phyloP scores from a whole-genome alignment of 1,140 invertebrate genomes.

The Oedothorax gibbosus region DNA sequence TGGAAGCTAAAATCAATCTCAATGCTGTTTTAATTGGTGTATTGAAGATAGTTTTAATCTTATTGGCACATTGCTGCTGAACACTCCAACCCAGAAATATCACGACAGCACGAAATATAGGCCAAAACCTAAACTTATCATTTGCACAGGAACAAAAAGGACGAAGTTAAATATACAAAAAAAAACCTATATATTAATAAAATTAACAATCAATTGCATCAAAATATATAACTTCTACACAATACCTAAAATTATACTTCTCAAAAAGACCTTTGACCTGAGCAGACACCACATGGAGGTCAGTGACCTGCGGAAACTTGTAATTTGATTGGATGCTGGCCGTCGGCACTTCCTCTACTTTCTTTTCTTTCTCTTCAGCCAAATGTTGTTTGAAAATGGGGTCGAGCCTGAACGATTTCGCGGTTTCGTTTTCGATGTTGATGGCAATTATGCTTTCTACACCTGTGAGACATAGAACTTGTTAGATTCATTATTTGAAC shows the following conservation, averaged over 20 bases:
- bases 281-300: slow-evolving; percentile 79
- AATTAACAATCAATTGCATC: neutral
- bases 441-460: slow-evolving; percentile 78
- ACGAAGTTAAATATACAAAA: too few species aligned
- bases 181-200: too few species aligned
- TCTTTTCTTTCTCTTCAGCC: slow-evolving; percentile 61
- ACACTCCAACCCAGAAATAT: too few species aligned
- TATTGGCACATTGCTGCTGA: too few species aligned
- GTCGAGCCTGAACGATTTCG: slow-evolving; percentile 65
- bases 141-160: too few species aligned
- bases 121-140: too few species aligned
- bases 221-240: slow-evolving; percentile 47
- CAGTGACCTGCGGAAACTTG: slow-evolving; percentile 73
- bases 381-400: slow-evolving; percentile 63
- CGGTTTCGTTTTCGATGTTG: slow-evolving; percentile 72
- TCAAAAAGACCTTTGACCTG: slow-evolving; percentile 76
- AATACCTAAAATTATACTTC: slow-evolving; percentile 72
- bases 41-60: too few species aligned
- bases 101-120: too few species aligned
- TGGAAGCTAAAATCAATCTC: too few species aligned
- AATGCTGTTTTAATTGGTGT: too few species aligned
- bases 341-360: slow-evolving; percentile 63
- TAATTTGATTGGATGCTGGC: slow-evolving; percentile 61
- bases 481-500: too few species aligned
- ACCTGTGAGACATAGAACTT: slow-evolving; percentile 62